Evolutionary conservation across 2,888 invertebrate species (phyloP), one percentile per base, ranked within the genome.

Genomic region (Andrena fulva): DNA sequence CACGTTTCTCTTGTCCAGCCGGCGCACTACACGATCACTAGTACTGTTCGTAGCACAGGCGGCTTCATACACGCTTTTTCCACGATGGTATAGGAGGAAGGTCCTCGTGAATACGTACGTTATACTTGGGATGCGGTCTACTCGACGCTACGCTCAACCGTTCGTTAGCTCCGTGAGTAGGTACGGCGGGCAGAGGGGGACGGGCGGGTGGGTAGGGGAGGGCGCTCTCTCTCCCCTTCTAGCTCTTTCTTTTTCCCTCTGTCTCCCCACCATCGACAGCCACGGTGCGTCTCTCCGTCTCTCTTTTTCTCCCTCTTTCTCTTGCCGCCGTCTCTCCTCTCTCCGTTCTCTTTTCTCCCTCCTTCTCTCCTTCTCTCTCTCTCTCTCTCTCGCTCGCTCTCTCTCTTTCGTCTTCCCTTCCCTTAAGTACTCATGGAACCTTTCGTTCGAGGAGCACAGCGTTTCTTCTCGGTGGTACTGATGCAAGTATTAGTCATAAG

Each of bases 131-230:
- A 91, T 91, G 90, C 91, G 91, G 91, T 93, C 92, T 92, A 93
- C 93, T 92, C 93, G 93, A 93, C 93, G 93, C 93, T 93, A 93
- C 91, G 92, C 91, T 92, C 92, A 91, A 92, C 90, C 91, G 92
- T 92, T 93, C 93, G 93, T 93, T 93, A 93, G 93, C 90, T 92
- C 89, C 92, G 92, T 89, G 91, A 92, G 89, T 90, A 89, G 90
- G 92, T 91, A 91, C 89, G 90, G 85, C 85, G 84, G 87, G 80
- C 78, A 84, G 82, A 77, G 90, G 90, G 87, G 89, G 87, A 90
- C 90, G 91, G 83, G 80, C 86, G 85, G 84, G 79, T 76, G 87
- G 80, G 83, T 83, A 85, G 84, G 89, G 85, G 85, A 87, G 89
- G 86, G 73, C 79, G 80, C 86, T 85, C 87, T 87, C 85, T 84